A percentile compares a stretch with the other conserved stretches of the same genome.
These are phyloP conservation scores for Trichacis sp. DNA, from an alignment of 2,888 invertebrate genomes.

Conservation along the genomic window DNA sequence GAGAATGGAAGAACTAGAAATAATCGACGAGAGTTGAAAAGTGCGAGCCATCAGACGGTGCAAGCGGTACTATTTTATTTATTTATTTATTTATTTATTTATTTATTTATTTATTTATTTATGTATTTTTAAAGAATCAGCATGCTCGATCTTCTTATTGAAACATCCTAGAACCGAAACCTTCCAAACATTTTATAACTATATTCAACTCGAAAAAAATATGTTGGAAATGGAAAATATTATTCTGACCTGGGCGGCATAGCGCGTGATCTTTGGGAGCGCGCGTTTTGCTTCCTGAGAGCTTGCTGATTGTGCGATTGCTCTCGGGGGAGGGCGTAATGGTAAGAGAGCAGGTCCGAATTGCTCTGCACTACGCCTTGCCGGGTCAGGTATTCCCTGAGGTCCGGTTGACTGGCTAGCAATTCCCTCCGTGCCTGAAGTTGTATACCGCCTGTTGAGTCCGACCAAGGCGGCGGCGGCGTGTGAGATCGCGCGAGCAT, in stretches of 20 bases:
- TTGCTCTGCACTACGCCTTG: slow-evolving; percentile 50
- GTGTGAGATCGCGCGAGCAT: slow-evolving; percentile 64
- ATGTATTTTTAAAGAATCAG: too few species aligned
- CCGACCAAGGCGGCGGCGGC: slow-evolving; percentile 66
- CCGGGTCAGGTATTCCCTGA: slow-evolving; percentile 58
- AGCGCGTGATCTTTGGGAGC: slow-evolving; percentile 56
- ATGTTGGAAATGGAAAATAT: too few species aligned
- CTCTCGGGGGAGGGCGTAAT: slow-evolving; percentile 51
- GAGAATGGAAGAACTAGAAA: too few species aligned
- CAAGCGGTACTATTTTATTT: too few species aligned
- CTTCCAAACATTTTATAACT: too few species aligned
- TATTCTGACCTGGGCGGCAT: slow-evolving; percentile 58
- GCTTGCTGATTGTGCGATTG: slow-evolving; percentile 53
- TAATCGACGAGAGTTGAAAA: too few species aligned
- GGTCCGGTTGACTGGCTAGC: slow-evolving; percentile 57
- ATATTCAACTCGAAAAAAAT: too few species aligned
- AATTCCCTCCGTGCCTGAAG: slow-evolving; percentile 55
- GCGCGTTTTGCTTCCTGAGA: slow-evolving; percentile 54
- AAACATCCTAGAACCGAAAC: too few species aligned
- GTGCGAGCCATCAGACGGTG: too few species aligned
- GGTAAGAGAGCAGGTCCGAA: slow-evolving; percentile 46
- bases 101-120: too few species aligned
- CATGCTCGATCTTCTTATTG: too few species aligned
- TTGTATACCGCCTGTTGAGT: slow-evolving; percentile 50
- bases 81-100: too few species aligned